These are phyloP conservation scores for Dipodomys spectabilis DNA, from an alignment of 2,113 vertebrate genomes.

Conservation along the genomic window DNA sequence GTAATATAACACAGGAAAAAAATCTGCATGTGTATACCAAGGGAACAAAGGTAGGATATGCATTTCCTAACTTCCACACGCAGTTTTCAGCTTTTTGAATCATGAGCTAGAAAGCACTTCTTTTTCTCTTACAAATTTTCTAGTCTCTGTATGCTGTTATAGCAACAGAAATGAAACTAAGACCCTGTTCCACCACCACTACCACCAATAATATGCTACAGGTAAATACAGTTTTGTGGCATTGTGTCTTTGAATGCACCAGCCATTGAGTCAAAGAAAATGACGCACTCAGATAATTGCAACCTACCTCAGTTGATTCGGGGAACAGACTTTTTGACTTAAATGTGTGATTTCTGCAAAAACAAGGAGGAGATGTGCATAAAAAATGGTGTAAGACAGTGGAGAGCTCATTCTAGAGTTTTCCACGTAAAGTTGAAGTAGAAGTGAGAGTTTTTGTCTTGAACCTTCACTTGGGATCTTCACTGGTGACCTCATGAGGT, in stretches of 20 bases:
- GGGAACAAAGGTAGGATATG: no score
- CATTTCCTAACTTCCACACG: neutral
- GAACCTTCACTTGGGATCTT: neutral
- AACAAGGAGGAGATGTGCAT: neutral
- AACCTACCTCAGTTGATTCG: neutral
- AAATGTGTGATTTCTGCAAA: conserved; percentile 46
- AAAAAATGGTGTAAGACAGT: conserved; percentile 61
- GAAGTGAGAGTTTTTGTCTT: conserved; percentile 58
- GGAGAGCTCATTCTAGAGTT: conserved; percentile 74
- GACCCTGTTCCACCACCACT: neutral
- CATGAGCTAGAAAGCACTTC: neutral
- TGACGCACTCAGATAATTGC: neutral
- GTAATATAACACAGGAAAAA: neutral
- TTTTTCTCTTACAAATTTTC: neutral
- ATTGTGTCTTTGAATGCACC: neutral
- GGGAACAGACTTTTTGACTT: conserved; percentile 20
- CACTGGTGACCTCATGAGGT: conserved; percentile 45
- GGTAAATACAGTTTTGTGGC: neutral
- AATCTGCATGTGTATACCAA: neutral
- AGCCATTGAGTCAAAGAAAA: neutral
- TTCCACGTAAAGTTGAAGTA: conserved; percentile 77
- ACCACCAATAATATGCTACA: accelerated
- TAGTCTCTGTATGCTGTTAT: neutral
- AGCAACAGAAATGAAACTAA: neutral
- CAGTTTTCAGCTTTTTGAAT: neutral